phyloP scores from a whole-genome alignment of 2,888 invertebrate species.

The Adela reaumurella region DNA sequence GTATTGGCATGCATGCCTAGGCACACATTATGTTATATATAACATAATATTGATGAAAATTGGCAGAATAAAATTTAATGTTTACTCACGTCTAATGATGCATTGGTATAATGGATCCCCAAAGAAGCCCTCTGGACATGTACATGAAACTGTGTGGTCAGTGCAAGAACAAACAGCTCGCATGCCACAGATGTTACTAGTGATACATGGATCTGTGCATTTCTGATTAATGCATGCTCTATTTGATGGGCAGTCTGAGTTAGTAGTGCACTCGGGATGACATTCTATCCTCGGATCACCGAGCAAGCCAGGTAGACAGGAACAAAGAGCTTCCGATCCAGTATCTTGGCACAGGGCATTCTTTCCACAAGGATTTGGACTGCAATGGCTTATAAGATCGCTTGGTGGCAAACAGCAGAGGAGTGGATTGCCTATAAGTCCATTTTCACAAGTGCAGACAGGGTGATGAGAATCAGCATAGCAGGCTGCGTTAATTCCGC shows the following conservation, averaged over 20 bases:
- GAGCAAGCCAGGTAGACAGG: conserved; percentile 69
- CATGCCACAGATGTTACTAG: conserved; percentile 71
- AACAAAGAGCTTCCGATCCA: conserved; percentile 69
- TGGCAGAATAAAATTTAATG: too few relatives aligned
- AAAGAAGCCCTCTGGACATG: conserved; percentile 71
- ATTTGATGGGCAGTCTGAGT: conserved; percentile 73
- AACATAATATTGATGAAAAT: too few relatives aligned
- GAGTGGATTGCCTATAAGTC: conserved; percentile 74
- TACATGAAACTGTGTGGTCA: conserved; percentile 80
- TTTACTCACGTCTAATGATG: conserved; percentile 49
- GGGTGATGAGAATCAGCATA: conserved; percentile 76
- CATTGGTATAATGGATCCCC: conserved; percentile 81
- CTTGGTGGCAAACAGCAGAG: conserved; percentile 64
- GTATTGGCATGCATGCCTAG: too few relatives aligned
- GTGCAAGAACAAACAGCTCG: conserved; percentile 76
- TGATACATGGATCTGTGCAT: conserved; percentile 69
- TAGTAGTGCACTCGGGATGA: conserved; percentile 76
- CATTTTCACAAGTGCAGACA: conserved; percentile 70
- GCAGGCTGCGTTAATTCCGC: conserved; percentile 72
- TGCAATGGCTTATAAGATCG: conserved; percentile 64
- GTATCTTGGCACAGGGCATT: conserved; percentile 76
- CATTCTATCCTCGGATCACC: conserved; percentile 79
- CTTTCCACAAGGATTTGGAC: conserved; percentile 71
- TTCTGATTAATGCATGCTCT: conserved; percentile 73
- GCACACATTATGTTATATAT: too few relatives aligned